These are phyloP conservation scores for Gyrodactylus bullatarudis DNA, from an alignment of 1,140 invertebrate genomes.

Conservation along the genomic window DNA sequence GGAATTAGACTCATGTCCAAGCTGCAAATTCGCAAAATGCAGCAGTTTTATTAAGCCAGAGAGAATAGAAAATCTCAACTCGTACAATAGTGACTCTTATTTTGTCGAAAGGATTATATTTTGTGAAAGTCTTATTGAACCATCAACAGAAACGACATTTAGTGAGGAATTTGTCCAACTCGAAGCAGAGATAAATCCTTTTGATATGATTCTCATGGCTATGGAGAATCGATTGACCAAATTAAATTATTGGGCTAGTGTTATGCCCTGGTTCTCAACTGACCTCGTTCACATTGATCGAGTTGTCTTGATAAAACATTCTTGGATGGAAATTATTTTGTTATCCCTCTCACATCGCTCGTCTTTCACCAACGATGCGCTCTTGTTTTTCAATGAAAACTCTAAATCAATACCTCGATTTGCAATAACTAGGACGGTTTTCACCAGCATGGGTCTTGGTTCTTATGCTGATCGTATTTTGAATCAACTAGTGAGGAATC, in stretches of 20 bases:
- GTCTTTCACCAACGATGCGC: neutral
- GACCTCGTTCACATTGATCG: neutral
- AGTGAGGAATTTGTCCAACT: neutral
- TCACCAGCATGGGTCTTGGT: neutral
- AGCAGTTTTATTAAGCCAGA: no score
- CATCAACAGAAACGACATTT: neutral
- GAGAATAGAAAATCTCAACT: neutral
- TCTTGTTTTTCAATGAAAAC: neutral
- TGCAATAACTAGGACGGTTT: neutral
- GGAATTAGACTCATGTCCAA: no score
- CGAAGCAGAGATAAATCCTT: neutral
- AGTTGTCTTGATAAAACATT: neutral
- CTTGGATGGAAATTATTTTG: neutral
- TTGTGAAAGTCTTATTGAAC: neutral
- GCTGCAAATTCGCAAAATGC: no score
- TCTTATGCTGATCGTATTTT: neutral
- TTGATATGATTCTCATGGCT: neutral
- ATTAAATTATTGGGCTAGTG: neutral
- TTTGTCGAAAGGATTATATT: neutral
- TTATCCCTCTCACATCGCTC: neutral
- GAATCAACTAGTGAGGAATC: neutral
- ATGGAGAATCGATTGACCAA: neutral
- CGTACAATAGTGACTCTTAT: neutral
- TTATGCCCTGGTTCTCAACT: neutral
- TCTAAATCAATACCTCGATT: neutral